Conservation (phyloP, 2,113 vertebrate species). For the Atractosteus spatula region DNA sequence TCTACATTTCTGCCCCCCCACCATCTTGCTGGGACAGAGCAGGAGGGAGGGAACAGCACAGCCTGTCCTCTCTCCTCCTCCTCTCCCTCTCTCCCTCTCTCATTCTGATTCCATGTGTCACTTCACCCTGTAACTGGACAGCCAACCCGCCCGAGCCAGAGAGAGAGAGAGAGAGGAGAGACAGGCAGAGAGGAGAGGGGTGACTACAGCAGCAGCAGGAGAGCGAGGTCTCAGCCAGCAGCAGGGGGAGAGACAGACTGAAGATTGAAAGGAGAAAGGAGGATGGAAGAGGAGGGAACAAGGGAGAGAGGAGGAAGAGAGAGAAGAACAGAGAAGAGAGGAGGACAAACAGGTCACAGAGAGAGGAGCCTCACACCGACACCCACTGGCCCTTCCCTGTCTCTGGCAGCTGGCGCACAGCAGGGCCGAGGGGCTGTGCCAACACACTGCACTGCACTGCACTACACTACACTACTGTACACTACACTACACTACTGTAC, state of each 20-base stretch:
- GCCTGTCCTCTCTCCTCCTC: not conserved
- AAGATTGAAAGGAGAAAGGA: constrained; percentile 12
- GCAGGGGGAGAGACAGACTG: no score
- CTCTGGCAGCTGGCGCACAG: constrained; percentile 71
- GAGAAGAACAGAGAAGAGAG: constrained; percentile 26
- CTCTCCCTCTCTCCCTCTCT: constrained; percentile 20
- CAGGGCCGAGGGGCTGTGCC: constrained; percentile 65
- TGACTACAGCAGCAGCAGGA: no score
- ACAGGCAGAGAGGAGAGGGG: constrained; percentile 5
- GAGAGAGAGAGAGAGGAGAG: constrained; percentile 33
- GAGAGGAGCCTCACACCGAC: constrained; percentile 53
- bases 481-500: no score
- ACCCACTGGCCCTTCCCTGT: constrained; percentile 48
- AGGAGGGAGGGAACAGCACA: no score
- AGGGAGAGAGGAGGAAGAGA: constrained; percentile 38
- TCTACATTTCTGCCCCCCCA: not conserved
- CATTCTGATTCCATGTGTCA: constrained; percentile 20
- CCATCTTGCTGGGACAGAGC: not conserved
- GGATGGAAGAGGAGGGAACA: constrained; percentile 21
- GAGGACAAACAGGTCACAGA: constrained; percentile 43
- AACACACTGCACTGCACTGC: constrained; percentile 53
- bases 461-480: constrained; percentile 7
- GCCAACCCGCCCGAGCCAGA: constrained; percentile 54
- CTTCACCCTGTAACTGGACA: constrained; percentile 18
- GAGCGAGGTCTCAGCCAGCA: constrained; percentile 19